These are phyloP conservation scores for Mercenaria mercenaria DNA, from an alignment of 1,140 invertebrate genomes.

Conservation along the genomic window DNA sequence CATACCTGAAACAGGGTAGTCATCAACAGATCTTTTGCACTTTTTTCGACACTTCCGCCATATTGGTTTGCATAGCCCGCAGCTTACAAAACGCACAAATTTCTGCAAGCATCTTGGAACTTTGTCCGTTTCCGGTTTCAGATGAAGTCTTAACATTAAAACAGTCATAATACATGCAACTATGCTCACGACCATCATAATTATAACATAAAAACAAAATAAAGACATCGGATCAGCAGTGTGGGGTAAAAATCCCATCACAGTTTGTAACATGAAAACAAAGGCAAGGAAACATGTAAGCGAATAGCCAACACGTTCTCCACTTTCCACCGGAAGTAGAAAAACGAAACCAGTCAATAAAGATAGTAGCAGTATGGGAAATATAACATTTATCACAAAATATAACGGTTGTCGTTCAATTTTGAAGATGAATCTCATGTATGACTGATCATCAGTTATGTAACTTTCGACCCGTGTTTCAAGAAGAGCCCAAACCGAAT, in stretches of 20 bases:
- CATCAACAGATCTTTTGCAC: background rate
- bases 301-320: conserved; percentile 28
- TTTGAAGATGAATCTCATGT: conserved; percentile 26
- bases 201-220: conserved; percentile 44
- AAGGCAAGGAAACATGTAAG: conserved; percentile 49
- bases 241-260: conserved; percentile 36
- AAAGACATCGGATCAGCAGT: conserved; percentile 39
- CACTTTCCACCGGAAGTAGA: conserved; percentile 47
- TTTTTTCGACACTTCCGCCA: background rate
- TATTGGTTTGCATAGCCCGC: background rate
- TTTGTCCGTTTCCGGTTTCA: conserved; percentile 2
- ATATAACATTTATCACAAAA: conserved; percentile 35
- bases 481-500: conserved; percentile 42
- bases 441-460: background rate
- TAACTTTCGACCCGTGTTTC: background rate
- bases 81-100: conserved; percentile 1
- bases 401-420: conserved; percentile 31
- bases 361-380: conserved; percentile 43
- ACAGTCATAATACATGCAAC: conserved; percentile 38
- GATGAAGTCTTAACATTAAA: conserved; percentile 41
- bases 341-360: conserved; percentile 44
- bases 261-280: conserved; percentile 38
- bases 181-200: conserved; percentile 30
- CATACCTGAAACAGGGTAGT: background rate
- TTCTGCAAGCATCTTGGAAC: conserved; percentile 15